Evolutionary conservation across 1,140 invertebrate genomes (phyloP).

Genomic region (Neocloeon triangulifer): DNA sequence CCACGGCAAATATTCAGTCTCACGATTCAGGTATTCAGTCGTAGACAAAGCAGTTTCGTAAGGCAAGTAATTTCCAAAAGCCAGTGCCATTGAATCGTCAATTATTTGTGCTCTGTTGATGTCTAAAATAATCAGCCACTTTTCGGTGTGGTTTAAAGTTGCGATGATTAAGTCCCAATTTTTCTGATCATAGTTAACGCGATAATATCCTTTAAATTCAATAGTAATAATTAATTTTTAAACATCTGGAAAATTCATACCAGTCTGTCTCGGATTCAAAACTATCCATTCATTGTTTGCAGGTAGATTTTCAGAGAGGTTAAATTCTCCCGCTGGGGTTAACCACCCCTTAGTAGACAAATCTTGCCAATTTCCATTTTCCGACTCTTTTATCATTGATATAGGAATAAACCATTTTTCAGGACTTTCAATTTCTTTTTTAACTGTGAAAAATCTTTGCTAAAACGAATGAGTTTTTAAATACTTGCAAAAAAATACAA

Average conservation of each 20-base stretch:
- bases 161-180: constrained; percentile 20
- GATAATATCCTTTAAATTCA: constrained; percentile 27
- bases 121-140: constrained; percentile 12
- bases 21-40: constrained; percentile 29
- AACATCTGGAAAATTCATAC: constrained; percentile 5
- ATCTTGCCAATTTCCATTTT: constrained; percentile 22
- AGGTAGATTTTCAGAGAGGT: constrained; percentile 28
- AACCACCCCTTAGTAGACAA: constrained; percentile 22
- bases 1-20: constrained; percentile 42
- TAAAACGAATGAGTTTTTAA: not conserved
- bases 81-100: constrained; percentile 33
- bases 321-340: constrained; percentile 15
- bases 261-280: constrained; percentile 19
- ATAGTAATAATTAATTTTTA: constrained; percentile 14
- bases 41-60: constrained; percentile 27
- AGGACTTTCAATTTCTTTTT: constrained; percentile 25
- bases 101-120: constrained; percentile 32
- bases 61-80: constrained; percentile 15
- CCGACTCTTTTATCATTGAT: constrained; percentile 19
- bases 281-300: constrained; percentile 31
- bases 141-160: constrained; percentile 5
- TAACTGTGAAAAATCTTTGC: constrained; percentile 7
- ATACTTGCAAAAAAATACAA: constrained; percentile 1
- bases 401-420: constrained; percentile 16
- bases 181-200: constrained; percentile 27